phyloP scores from a whole-genome alignment of 1,140 invertebrate genomes.

The Leptinotarsa lineolata region DNA sequence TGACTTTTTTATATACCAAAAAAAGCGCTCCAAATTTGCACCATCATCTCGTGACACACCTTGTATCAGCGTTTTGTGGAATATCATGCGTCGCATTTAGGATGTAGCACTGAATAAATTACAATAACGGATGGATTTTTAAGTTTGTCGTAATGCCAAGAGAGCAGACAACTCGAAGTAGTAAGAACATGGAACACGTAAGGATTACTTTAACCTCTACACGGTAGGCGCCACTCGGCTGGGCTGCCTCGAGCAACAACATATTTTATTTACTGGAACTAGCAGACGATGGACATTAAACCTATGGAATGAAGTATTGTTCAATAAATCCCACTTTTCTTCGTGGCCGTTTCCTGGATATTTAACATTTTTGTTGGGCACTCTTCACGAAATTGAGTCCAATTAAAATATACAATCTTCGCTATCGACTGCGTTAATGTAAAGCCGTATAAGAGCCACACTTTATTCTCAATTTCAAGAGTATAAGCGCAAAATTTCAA shows the following conservation, averaged over 20 bases:
- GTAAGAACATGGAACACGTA: constrained; percentile 24
- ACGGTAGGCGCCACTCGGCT: constrained; percentile 34
- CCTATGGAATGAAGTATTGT: constrained; percentile 26
- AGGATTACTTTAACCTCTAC: constrained; percentile 34
- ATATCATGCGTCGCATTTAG: neutral
- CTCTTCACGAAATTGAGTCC: neutral
- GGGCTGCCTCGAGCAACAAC: constrained; percentile 29
- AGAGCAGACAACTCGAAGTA: constrained; percentile 10
- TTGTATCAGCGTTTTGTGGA: neutral
- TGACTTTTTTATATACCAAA: no score
- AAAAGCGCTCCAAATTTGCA: no score
- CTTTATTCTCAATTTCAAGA: no score
- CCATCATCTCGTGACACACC: neutral
- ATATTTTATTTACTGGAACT: constrained; percentile 35
- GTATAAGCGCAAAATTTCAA: no score
- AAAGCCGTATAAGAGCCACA: neutral
- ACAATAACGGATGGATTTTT: neutral
- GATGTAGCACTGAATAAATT: constrained; percentile 5
- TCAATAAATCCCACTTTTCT: constrained; percentile 28
- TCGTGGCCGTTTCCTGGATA: constrained; percentile 20
- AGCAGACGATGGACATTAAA: constrained; percentile 28
- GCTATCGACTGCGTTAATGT: neutral
- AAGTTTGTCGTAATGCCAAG: constrained; percentile 13
- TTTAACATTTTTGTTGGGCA: constrained; percentile 7
- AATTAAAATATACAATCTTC: neutral